Percentiles rank a stretch among this genome's conserved stretches.
These are phyloP conservation scores for Trachelus stipa DNA, from an alignment of 2,888 invertebrate species.

Conservation along the genomic window DNA sequence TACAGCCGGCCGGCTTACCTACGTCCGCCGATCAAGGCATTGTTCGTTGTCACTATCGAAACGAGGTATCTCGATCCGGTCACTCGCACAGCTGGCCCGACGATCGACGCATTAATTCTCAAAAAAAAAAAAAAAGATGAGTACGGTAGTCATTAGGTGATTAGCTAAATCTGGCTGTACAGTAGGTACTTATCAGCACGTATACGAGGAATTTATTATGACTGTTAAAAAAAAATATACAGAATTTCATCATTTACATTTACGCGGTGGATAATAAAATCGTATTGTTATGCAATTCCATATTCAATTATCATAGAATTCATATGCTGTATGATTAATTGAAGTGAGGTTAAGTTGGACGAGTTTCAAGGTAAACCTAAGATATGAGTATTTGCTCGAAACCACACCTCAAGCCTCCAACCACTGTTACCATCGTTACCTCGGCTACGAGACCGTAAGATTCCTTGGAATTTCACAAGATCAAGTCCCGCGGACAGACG, in stretches of 20 bases:
- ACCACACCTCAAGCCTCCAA: neutral
- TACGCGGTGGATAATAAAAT: neutral
- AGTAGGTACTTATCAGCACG: neutral
- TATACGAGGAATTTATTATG: neutral
- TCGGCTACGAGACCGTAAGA: neutral
- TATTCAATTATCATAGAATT: neutral
- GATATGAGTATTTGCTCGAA: neutral
- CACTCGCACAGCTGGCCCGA: slow-evolving; percentile 49
- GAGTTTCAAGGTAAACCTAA: neutral
- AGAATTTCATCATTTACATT: neutral
- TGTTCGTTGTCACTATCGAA: slow-evolving; percentile 39
- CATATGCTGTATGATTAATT: neutral
- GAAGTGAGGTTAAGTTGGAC: neutral
- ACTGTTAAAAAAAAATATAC: neutral
- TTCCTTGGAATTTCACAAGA: neutral
- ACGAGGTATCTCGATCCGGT: slow-evolving; percentile 40
- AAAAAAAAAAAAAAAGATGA: neutral
- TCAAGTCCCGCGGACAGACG: neutral
- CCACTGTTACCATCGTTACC: neutral
- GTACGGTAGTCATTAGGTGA: neutral
- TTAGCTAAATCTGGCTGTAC: neutral
- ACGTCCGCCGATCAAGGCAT: slow-evolving; percentile 35
- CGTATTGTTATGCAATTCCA: neutral
- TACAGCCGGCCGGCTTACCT: slow-evolving; percentile 24
- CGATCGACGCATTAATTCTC: neutral